phyloP scores from a whole-genome alignment of 2,888 invertebrate genomes.

The Thelaira solivaga region DNA sequence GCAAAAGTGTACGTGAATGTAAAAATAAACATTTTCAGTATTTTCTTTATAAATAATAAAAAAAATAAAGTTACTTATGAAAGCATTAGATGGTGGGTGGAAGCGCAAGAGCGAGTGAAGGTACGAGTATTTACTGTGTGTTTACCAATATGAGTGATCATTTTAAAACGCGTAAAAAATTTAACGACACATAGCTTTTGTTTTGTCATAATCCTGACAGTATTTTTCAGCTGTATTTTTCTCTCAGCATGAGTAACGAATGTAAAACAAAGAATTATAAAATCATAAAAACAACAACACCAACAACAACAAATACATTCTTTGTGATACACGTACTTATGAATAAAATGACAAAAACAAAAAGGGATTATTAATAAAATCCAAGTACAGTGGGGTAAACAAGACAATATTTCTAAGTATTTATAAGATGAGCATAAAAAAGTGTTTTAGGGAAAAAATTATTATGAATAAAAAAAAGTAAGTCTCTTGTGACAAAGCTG shows the following conservation, averaged over 20 bases:
- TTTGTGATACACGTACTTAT: background rate
- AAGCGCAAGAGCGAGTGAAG: background rate
- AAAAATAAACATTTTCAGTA: background rate
- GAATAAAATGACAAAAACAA: background rate
- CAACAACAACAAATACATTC: background rate
- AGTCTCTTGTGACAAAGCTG: no score
- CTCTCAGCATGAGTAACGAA: constrained; percentile 44
- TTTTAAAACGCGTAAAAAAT: constrained; percentile 56
- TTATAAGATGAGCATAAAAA: no score
- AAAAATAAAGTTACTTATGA: constrained; percentile 10
- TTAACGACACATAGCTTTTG: constrained; percentile 47
- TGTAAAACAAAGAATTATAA: constrained; percentile 18
- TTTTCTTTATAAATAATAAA: constrained; percentile 2
- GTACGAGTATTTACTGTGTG: no score
- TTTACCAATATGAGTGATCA: constrained; percentile 41
- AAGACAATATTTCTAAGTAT: no score
- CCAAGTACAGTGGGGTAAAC: background rate
- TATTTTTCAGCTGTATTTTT: constrained; percentile 38
- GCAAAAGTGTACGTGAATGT: background rate
- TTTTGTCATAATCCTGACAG: constrained; percentile 50
- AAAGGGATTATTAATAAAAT: background rate
- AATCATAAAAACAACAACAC: no score
- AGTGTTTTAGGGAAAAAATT: no score
- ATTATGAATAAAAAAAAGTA: no score
- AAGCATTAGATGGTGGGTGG: background rate